Conservation (phyloP, 64 coral and sea anemone genomes). For the Anthopleura sola region DNA sequence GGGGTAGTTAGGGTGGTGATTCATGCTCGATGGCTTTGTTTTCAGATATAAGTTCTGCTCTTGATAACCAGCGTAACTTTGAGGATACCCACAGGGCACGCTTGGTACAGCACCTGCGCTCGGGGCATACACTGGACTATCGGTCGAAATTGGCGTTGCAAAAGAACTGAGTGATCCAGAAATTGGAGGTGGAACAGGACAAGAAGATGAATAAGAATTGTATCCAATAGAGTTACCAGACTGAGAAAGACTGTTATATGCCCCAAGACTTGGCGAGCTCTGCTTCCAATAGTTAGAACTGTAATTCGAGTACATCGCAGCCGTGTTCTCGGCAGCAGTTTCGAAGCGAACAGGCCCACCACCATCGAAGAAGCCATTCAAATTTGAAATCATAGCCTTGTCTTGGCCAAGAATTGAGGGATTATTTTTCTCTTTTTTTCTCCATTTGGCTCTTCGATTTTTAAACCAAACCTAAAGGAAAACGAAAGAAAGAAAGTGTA, state of each 20-base stretch:
- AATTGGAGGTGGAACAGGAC: conserved; percentile 69
- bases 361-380: conserved; percentile 78
- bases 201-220: conserved; percentile 65
- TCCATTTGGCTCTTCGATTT: conserved; percentile 96
- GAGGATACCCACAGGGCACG: conserved; percentile 63
- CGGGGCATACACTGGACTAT: conserved; percentile 55
- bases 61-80: conserved; percentile 65
- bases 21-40: conserved; percentile 68
- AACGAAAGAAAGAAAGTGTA: conserved; percentile 3
- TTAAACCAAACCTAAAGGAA: conserved; percentile 91
- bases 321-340: conserved; percentile 61
- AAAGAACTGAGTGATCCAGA: conserved; percentile 77
- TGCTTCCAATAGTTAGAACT: conserved; percentile 83
- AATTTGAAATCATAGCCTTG: conserved; percentile 71
- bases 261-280: conserved; percentile 51
- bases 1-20: conserved; percentile 86
- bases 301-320: conserved; percentile 71
- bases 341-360: conserved; percentile 65
- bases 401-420: conserved; percentile 79
- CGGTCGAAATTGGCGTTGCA: conserved; percentile 70
- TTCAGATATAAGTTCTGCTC: conserved; percentile 90
- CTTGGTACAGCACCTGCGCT: conserved; percentile 57
- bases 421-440: conserved; percentile 97
- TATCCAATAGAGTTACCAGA: conserved; percentile 63
- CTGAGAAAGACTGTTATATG: conserved; percentile 55